Evolutionary conservation across 2,888 invertebrate genomes (phyloP).

Genomic region (Zootermopsis nevadensis): DNA sequence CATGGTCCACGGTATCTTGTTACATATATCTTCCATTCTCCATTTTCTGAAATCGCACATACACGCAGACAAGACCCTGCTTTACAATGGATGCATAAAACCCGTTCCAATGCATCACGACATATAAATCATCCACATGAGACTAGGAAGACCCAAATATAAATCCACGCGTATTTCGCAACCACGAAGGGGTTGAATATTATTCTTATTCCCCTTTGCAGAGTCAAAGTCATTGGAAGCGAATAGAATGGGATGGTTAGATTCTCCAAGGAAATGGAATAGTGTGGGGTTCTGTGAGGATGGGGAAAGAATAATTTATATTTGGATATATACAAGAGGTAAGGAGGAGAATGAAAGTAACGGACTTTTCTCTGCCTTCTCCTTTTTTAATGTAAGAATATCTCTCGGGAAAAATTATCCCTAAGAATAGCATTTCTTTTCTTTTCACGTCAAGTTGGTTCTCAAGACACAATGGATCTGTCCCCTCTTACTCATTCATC

Average conservation of each 20-base stretch:
- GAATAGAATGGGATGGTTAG: not conserved
- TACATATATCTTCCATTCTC: not conserved
- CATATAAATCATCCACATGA: conserved; percentile 5
- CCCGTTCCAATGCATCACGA: not conserved
- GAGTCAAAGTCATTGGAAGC: conserved; percentile 11
- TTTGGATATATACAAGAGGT: not conserved
- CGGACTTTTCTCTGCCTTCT: not conserved
- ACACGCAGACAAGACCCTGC: not conserved
- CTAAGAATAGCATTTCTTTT: not conserved
- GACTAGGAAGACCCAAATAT: not conserved
- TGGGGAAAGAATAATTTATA: not conserved
- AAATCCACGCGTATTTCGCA: conserved; percentile 1
- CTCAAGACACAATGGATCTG: not conserved
- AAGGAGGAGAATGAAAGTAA: not conserved
- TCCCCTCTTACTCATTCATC: not conserved
- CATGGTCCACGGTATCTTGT: not conserved
- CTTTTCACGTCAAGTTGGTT: not conserved
- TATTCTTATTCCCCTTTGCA: not conserved
- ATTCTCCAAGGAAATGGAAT: conserved; percentile 9
- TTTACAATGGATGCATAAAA: conserved; percentile 1
- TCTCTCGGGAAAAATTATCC: conserved; percentile 8
- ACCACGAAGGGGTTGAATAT: not conserved
- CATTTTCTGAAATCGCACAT: not conserved
- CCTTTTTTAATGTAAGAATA: not conserved
- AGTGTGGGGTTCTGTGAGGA: not conserved